Conservation (phyloP, 1,140 invertebrate species). For the Zaprionus lachaisei region DNA sequence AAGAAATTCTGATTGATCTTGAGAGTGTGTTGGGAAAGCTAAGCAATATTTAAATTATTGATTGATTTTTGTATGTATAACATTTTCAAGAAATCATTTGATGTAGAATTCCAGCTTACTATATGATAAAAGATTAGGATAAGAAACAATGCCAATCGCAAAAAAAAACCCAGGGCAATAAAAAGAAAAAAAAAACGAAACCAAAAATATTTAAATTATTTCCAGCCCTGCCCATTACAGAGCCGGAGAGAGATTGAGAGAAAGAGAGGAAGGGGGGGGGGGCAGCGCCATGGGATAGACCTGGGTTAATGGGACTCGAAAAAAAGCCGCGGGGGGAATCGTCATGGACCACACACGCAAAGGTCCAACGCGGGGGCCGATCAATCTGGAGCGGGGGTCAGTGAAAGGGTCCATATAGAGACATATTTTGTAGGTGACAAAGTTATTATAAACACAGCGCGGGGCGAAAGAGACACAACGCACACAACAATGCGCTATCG, state of each 20-base stretch:
- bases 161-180: constrained; percentile 35
- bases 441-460: constrained; percentile 68
- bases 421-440: constrained; percentile 83
- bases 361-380: constrained; percentile 57
- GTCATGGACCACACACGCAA: constrained; percentile 69
- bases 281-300: not conserved
- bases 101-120: not conserved
- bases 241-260: not conserved
- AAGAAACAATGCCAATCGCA: constrained; percentile 26
- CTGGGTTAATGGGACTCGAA: constrained; percentile 70
- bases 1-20: not conserved
- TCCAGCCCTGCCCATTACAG: constrained; percentile 30
- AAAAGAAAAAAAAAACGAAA: constrained; percentile 30
- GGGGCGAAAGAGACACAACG: constrained; percentile 3
- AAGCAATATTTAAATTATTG: not conserved
- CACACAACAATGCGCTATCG: constrained; percentile 66
- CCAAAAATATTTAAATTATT: constrained; percentile 72
- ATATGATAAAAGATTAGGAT: not conserved
- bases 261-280: not conserved
- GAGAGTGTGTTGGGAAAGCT: not conserved
- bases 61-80: not conserved
- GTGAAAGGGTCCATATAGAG: constrained; percentile 73
- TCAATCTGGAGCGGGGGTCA: constrained; percentile 3
- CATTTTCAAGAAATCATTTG: not conserved
- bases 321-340: constrained; percentile 59